Evolutionary conservation across 2,888 invertebrate genomes (phyloP).

Genomic region (Ennomos fuscantarius): DNA sequence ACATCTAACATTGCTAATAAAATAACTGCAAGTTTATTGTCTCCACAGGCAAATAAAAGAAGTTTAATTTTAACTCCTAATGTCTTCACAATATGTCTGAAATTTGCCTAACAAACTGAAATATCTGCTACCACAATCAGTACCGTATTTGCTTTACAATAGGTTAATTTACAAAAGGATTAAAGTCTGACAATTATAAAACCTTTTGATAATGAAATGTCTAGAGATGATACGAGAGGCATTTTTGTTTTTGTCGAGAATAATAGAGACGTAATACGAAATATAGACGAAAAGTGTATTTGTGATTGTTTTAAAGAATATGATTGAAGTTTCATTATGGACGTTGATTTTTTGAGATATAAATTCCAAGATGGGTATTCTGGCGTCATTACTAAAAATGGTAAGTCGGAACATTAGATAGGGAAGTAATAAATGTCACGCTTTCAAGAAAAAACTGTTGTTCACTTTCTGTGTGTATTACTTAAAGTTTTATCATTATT

Average conservation of each 20-base stretch:
- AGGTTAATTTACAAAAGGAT: constrained; percentile 34
- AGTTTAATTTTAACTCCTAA: neutral
- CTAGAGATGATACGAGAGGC: constrained; percentile 26
- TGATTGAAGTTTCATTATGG: constrained; percentile 51
- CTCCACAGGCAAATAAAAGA: no score
- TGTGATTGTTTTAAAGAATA: neutral
- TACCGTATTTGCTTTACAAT: constrained; percentile 17
- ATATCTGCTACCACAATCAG: constrained; percentile 7
- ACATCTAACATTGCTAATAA: constrained; percentile 30
- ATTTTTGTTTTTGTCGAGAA: constrained; percentile 32
- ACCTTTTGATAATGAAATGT: constrained; percentile 32
- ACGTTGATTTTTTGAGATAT: constrained; percentile 68
- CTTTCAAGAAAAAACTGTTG: no score
- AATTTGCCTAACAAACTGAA: constrained; percentile 11
- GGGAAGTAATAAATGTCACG: no score
- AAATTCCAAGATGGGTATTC: constrained; percentile 65
- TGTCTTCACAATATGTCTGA: neutral
- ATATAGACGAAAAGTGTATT: neutral
- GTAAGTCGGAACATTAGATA: constrained; percentile 37
- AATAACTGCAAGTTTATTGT: neutral
- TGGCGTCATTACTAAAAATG: constrained; percentile 65
- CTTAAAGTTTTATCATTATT: no score
- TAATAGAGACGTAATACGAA: constrained; percentile 28
- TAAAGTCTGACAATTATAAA: constrained; percentile 26
- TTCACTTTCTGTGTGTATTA: no score